Evolutionary conservation across 64 coral and sea anemone species (phyloP), one percentile per base, ranked within the genome.

Genomic region (Trachythela sp.): DNA sequence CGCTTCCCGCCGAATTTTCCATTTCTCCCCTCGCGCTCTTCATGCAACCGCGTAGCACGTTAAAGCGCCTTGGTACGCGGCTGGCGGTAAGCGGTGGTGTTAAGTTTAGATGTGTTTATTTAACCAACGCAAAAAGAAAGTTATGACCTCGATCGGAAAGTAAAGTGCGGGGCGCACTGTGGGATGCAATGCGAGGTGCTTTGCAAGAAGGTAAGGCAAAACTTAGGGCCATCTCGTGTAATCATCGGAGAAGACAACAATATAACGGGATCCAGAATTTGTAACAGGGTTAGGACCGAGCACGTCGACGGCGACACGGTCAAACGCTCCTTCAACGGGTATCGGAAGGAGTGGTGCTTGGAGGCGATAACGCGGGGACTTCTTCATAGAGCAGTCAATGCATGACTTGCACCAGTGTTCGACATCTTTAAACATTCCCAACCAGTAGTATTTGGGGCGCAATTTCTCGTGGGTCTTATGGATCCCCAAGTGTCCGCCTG

Each of bases 321-420:
- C n/a, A n/a, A n/a, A n/a, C n/a, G n/a, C n/a, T 72, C 68, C 29
- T n/a, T 72, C 68, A 1, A 72, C 68, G 2, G 68, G 68, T 14
- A 72, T 72, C 9, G 68, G 68, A 11, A 72, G 33, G 11, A 72
- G 68, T 2, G 68, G 68, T 11, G 68, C 68, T 31, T 35, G 68
- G 24, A 14, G 68, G 18, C 18, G 68, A 29, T 35, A 72, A 26
- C 68, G 68, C 1, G 68, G 68, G 9, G 68, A 72, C 26, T 72
- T 72, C 24, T 72, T 72, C 68, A 72, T 72, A 72, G 68, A 27
- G 24, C 68, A 72, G 68, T 72, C 68, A 2, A 72, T 35, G 68
- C 68, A 72, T 35, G 68, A 72, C 33, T 72, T 72, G 68, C 68
- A 72, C 68, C 68, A 72, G 26, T 72, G 68, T 26, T 72, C 68